These are phyloP conservation scores for Pyxicephalus adspersus DNA, from an alignment of 2,113 vertebrate species.

Conservation along the genomic window DNA sequence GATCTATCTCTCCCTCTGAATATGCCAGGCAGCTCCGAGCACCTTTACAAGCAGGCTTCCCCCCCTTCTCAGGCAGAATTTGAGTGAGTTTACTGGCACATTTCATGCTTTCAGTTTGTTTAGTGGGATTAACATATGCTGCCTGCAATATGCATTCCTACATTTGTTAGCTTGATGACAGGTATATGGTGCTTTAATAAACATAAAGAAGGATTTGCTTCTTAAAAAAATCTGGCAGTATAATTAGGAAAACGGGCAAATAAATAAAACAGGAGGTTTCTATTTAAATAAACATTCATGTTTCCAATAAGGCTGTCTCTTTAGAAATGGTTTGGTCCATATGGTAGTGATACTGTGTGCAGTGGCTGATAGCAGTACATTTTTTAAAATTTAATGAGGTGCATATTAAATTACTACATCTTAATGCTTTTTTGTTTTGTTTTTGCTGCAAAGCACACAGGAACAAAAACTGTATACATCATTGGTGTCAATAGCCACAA, in stretches of 20 bases:
- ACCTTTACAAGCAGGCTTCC: background rate
- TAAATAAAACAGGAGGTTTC: constrained; percentile 17
- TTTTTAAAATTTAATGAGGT: no score
- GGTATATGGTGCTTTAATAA: constrained; percentile 44
- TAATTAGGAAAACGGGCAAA: constrained; percentile 14
- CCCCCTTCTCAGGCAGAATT: background rate
- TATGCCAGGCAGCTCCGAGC: background rate
- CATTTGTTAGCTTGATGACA: constrained; percentile 36
- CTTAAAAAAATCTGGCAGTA: background rate
- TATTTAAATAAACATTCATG: constrained; percentile 35
- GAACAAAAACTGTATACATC: no score
- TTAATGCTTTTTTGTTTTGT: no score
- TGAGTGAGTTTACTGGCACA: constrained; percentile 28
- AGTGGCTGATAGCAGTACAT: background rate
- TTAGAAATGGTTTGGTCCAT: background rate
- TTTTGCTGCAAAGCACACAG: no score
- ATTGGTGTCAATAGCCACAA: no score
- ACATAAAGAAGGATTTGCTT: constrained; percentile 32
- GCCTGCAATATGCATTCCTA: constrained; percentile 8
- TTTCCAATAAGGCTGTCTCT: background rate
- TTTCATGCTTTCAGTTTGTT: constrained; percentile 14
- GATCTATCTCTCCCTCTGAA: background rate
- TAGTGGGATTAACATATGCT: constrained; percentile 24
- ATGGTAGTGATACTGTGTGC: background rate
- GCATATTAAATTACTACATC: no score